Conservation (phyloP, 2,797 vertebrate species). For the Meriones psammophilus region DNA sequence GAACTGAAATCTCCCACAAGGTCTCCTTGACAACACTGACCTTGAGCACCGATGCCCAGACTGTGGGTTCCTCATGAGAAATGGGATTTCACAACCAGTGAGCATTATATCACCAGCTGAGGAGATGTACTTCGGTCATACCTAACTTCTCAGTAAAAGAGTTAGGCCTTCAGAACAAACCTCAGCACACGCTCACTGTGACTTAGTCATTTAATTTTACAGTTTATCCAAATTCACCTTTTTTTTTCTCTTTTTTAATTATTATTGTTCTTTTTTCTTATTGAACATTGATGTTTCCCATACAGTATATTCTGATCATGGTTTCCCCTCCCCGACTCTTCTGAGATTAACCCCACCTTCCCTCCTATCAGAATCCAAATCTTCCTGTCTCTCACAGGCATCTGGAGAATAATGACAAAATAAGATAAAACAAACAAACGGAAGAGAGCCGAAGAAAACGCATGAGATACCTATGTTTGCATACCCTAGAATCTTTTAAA, state of each 20-base stretch:
- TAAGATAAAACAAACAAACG: background rate
- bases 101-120: background rate
- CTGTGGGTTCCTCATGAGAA: conserved; percentile 33
- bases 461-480: too few species aligned
- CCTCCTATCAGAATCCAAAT: background rate
- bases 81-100: conserved; percentile 1
- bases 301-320: background rate
- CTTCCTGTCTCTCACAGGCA: background rate
- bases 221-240: conserved; percentile 25
- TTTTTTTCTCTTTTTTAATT: background rate
- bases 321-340: background rate
- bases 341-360: background rate
- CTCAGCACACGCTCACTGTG: conserved; percentile 1
- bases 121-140: background rate
- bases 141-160: conserved; percentile 3
- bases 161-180: conserved; percentile 1
- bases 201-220: conserved; percentile 43
- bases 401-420: background rate
- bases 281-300: background rate
- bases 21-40: conserved; percentile 28
- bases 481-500: background rate
- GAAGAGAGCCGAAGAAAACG: background rate
- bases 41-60: conserved; percentile 14
- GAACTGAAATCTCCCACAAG: conserved; percentile 56
- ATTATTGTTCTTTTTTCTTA: background rate